phyloP scores from a whole-genome alignment of 1,140 invertebrate species.

The Megathymus violae region DNA sequence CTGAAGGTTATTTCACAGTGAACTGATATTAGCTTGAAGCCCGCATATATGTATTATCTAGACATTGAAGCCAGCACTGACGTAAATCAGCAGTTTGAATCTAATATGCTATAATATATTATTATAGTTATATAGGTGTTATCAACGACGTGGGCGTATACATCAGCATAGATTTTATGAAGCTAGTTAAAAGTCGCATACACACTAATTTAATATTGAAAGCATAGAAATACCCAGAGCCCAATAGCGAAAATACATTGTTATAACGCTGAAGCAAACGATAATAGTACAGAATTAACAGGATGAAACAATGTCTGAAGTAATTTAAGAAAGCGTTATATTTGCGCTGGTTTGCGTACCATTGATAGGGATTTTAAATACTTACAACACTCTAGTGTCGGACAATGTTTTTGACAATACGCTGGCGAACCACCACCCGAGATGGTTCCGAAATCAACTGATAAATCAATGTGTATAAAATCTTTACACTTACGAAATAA shows the following conservation, averaged over 20 bases:
- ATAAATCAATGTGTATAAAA: slow-evolving; percentile 61
- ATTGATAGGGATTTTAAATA: slow-evolving; percentile 71
- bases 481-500: slow-evolving; percentile 44
- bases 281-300: slow-evolving; percentile 79
- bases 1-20: slow-evolving; percentile 57
- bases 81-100: slow-evolving; percentile 76
- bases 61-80: slow-evolving; percentile 81
- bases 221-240: slow-evolving; percentile 82
- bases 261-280: slow-evolving; percentile 82
- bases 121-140: slow-evolving; percentile 66
- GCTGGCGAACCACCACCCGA: slow-evolving; percentile 56
- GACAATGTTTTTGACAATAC: slow-evolving; percentile 56
- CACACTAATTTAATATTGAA: slow-evolving; percentile 83
- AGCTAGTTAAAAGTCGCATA: slow-evolving; percentile 81
- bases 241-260: slow-evolving; percentile 80
- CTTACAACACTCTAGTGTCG: slow-evolving; percentile 78
- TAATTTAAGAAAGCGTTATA: slow-evolving; percentile 75
- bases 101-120: slow-evolving; percentile 77
- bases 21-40: slow-evolving; percentile 78
- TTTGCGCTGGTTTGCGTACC: slow-evolving; percentile 67
- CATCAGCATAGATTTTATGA: slow-evolving; percentile 81
- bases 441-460: slow-evolving; percentile 61
- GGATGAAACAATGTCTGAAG: slow-evolving; percentile 78
- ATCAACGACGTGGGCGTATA: slow-evolving; percentile 76
- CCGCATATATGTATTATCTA: slow-evolving; percentile 82